These are phyloP conservation scores for Macrotis lagotis DNA, from an alignment of 2,113 vertebrate genomes.

Conservation along the genomic window DNA sequence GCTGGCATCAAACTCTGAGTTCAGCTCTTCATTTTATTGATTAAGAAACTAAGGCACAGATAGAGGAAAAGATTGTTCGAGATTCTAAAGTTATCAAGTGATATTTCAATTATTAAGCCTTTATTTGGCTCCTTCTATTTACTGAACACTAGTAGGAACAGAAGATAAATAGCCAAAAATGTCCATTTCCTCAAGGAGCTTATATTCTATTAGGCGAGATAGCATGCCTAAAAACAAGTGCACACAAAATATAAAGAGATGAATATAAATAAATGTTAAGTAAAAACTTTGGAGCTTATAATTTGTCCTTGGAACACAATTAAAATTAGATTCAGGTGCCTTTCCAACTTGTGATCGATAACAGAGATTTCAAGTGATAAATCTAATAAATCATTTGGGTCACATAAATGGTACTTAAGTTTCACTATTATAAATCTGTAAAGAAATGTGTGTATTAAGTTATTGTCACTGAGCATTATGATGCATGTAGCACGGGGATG, in stretches of 20 bases:
- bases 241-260: background rate
- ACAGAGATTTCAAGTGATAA: slow-evolving; percentile 5
- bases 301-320: background rate
- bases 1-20: background rate
- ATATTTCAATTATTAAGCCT: background rate
- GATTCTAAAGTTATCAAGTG: background rate
- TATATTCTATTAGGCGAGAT: background rate
- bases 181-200: background rate
- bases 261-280: background rate
- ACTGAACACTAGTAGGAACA: background rate
- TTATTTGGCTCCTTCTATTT: background rate
- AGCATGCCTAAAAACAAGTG: background rate
- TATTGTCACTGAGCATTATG: background rate
- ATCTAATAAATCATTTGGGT: background rate
- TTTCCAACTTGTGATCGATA: slow-evolving; percentile 16
- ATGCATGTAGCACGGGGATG: too few relatives aligned
- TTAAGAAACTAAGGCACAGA: background rate
- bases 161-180: background rate
- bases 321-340: background rate
- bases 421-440: slow-evolving; percentile 14
- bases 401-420: background rate
- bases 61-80: background rate
- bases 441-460: slow-evolving; percentile 39
- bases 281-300: background rate
- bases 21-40: background rate